Evolutionary conservation across 2,113 vertebrate genomes (phyloP).

Genomic region (Echinops telfairi): DNA sequence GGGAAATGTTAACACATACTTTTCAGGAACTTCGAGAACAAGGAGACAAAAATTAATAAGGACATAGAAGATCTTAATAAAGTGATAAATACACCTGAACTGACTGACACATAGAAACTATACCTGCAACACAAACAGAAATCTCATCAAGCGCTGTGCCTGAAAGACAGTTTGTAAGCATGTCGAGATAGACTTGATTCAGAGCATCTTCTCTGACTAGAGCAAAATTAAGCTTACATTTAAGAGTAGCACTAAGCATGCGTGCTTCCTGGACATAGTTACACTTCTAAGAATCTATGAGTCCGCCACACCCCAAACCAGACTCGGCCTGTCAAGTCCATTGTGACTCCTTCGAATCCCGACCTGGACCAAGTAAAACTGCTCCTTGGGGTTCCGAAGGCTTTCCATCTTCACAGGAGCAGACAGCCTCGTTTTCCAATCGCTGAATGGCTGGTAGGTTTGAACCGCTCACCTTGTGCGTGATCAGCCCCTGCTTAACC

Average conservation of each 20-base stretch:
- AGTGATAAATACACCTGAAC: background rate
- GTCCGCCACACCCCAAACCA: background rate
- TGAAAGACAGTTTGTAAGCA: background rate
- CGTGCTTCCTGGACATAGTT: background rate
- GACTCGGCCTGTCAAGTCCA: too few relatives aligned
- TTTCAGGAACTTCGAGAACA: background rate
- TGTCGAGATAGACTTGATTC: constrained; percentile 7
- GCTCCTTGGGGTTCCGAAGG: too few relatives aligned
- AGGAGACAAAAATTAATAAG: background rate
- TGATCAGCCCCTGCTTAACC: too few relatives aligned
- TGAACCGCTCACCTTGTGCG: too few relatives aligned
- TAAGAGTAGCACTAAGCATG: background rate
- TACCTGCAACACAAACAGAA: background rate
- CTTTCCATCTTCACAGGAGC: too few relatives aligned
- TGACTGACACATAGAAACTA: background rate
- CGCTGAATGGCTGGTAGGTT: too few relatives aligned
- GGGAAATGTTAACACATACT: background rate
- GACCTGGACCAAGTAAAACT: too few relatives aligned
- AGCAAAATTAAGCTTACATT: background rate
- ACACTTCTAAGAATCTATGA: background rate
- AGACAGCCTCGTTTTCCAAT: too few relatives aligned
- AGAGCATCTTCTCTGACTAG: background rate
- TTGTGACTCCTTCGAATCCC: too few relatives aligned
- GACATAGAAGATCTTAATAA: background rate
- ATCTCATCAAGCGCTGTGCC: background rate